These are phyloP conservation scores for Rhynchomys soricoides DNA, from an alignment of 2,113 vertebrate species.

Conservation along the genomic window DNA sequence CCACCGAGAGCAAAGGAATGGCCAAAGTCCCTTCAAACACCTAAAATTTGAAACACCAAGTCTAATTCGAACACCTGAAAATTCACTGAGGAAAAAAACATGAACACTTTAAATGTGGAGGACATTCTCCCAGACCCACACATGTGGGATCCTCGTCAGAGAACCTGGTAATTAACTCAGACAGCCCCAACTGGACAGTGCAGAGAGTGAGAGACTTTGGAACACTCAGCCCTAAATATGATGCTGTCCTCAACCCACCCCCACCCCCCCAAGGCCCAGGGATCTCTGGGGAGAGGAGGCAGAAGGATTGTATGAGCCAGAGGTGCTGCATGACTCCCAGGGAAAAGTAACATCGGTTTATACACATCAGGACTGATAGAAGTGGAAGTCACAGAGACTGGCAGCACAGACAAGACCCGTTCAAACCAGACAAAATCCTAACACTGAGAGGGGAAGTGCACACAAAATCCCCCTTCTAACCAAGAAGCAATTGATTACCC, in stretches of 20 bases:
- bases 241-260: background rate
- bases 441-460: background rate
- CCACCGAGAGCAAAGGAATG: background rate
- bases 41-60: too few relatives aligned
- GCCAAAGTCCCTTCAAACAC: background rate
- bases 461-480: background rate
- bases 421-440: background rate
- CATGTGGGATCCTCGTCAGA: too few relatives aligned
- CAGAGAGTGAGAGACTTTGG: background rate
- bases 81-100: background rate
- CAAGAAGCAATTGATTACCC: background rate
- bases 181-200: background rate
- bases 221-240: background rate
- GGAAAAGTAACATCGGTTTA: background rate
- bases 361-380: background rate
- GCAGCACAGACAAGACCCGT: background rate
- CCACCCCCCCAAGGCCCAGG: background rate
- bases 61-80: background rate
- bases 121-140: background rate
- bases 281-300: background rate
- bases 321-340: background rate
- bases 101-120: background rate
- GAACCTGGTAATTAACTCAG: background rate
- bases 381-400: background rate
- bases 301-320: background rate